Evolutionary conservation across 2,888 invertebrate species (phyloP).

Genomic region (Agapostemon virescens): DNA sequence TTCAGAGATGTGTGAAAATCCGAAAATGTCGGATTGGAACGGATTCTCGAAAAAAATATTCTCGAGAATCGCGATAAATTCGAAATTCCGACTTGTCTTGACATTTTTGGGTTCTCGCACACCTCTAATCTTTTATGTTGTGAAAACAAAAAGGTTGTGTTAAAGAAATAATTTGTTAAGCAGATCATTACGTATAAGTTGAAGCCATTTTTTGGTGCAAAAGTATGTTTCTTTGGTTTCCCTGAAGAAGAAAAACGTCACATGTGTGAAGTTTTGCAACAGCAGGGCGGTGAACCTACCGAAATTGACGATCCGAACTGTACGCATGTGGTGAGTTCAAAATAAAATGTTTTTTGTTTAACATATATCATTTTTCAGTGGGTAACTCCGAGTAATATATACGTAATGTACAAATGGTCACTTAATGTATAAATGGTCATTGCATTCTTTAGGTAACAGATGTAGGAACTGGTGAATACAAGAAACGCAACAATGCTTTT

Average conservation of each 20-base stretch:
- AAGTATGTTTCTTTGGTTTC: conserved; percentile 94
- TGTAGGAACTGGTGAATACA: conserved; percentile 70
- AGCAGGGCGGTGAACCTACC: conserved; percentile 89
- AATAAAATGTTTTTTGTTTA: conserved; percentile 25
- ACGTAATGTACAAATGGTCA: conserved; percentile 1
- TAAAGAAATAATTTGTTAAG: conserved; percentile 30
- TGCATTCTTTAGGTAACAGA: conserved; percentile 72
- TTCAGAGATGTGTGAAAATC: background rate
- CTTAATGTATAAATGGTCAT: conserved; percentile 9
- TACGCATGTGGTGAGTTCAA: conserved; percentile 93
- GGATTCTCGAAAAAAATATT: background rate
- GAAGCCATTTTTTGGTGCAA: conserved; percentile 93
- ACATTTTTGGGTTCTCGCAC: background rate
- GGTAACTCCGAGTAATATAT: conserved; percentile 3
- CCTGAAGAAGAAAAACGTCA: conserved; percentile 93
- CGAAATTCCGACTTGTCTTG: background rate
- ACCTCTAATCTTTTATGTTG: background rate
- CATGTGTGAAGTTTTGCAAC: conserved; percentile 93
- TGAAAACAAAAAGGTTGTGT: too few relatives aligned
- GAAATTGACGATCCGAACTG: conserved; percentile 90
- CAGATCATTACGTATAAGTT: conserved; percentile 84
- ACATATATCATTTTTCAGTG: background rate
- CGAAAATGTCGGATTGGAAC: background rate
- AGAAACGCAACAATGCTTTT: conserved; percentile 67
- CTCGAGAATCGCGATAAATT: too few relatives aligned